Evolutionary conservation across 2,797 vertebrate genomes (phyloP), one percentile per base, ranked within the genome.

Genomic region (Takifugu rubripes): DNA sequence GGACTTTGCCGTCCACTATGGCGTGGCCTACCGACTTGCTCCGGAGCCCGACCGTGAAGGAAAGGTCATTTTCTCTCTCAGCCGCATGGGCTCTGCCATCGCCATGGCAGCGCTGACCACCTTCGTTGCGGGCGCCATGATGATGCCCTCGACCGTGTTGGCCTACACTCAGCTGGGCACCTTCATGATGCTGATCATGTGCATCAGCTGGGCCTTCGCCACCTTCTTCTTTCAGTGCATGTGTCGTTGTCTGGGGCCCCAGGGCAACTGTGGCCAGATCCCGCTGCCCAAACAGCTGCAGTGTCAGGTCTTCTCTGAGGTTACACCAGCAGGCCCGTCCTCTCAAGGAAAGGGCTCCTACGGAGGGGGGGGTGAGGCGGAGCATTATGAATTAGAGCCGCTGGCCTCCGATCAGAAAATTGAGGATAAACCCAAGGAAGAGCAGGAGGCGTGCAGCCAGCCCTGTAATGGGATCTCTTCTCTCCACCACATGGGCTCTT

Each of bases 111-210:
- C 97, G 0, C 74, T 99, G 59, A 99, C 97, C 49, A 99, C 97
- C 0, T 99, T 99, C 5, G 96, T 99, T n/a, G 97, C 97, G 0
- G 97, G 97, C 21, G 97, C 97, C 1, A 98, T 98, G 96, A 99
- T 99, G 97, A 98, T 99, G 97, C 97, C 97, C 0, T 99, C 97
- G 0, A 98, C 95, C 0, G 97, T 99, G 6, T 59, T 99, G 45
- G 97, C 97, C 0, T 99, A 99, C 84, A 98, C 96, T 0, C 97
- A 99, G 81, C 93, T 99, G 29, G 97, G 97, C 63, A 98, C 95
- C 5, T 99, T 99, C 75, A 94, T 99, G 93, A 99, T 99, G 97
- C 92, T 99, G 5, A 98, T 98, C 62, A 99, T 99, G 97, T 95
- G 96, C 61, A 86, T 98, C 78, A 99, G 97, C 70, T 99, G 97